Percentiles rank a stretch among this genome's conserved stretches.
These are phyloP conservation scores for Mastacembelus armatus DNA, from an alignment of 2,797 vertebrate species.

Conservation along the genomic window DNA sequence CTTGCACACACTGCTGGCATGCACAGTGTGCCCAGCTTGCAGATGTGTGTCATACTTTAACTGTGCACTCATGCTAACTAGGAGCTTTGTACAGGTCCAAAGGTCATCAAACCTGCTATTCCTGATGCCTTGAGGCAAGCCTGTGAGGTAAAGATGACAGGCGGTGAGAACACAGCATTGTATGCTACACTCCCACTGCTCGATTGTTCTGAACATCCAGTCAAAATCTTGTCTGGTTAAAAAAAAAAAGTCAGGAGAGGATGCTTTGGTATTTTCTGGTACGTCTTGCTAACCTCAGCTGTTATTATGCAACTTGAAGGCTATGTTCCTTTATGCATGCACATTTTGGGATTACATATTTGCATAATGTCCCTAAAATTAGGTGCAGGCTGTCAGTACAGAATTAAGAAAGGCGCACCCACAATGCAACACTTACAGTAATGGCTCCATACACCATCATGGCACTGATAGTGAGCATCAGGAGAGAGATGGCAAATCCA, in stretches of 20 bases:
- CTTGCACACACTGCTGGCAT: constrained; percentile 5
- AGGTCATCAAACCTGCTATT: constrained; percentile 75
- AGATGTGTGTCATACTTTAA: constrained; percentile 34
- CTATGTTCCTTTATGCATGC: neutral
- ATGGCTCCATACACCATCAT: constrained; percentile 99
- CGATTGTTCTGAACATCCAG: neutral
- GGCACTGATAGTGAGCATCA: constrained; percentile 99
- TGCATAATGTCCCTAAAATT: no score
- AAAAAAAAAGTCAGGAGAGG: neutral
- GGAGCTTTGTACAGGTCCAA: constrained; percentile 42
- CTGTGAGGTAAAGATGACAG: constrained; percentile 73
- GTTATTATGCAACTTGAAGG: constrained; percentile 25
- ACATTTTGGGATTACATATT: constrained; percentile 42
- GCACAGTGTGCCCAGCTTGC: neutral
- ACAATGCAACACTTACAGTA: constrained; percentile 88
- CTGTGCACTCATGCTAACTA: constrained; percentile 51
- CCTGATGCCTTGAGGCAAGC: constrained; percentile 65
- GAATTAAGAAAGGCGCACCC: neutral
- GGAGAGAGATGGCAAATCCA: constrained; percentile 95
- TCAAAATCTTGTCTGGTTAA: no score
- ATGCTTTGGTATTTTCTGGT: constrained; percentile 8
- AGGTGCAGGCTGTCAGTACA: no score
- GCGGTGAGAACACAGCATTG: constrained; percentile 43
- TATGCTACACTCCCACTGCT: constrained; percentile 5
- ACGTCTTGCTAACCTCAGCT: constrained; percentile 4